phyloP scores from a whole-genome alignment of 2,113 vertebrate genomes.

The Zosterops pallidus region DNA sequence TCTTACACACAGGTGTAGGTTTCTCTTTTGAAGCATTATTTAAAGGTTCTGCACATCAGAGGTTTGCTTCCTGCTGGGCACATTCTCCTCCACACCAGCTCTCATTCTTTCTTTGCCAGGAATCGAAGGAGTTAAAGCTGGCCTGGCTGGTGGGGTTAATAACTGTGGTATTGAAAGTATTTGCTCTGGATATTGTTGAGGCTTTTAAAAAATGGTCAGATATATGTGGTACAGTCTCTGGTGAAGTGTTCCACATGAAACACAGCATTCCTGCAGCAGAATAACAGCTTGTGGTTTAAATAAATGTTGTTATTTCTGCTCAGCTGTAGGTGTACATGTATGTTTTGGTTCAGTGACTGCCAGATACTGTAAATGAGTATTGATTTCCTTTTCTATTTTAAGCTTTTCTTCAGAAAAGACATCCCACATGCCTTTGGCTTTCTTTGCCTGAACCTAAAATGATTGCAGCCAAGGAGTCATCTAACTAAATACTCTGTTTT shows the following conservation, averaged over 20 bases:
- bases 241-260: slow-evolving; percentile 33
- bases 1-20: background rate
- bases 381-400: slow-evolving; percentile 55
- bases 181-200: background rate
- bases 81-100: background rate
- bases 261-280: slow-evolving; percentile 41
- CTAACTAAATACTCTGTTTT: background rate
- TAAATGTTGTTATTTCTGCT: slow-evolving; percentile 71
- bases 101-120: background rate
- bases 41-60: background rate
- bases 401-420: background rate
- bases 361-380: slow-evolving; percentile 55
- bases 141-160: background rate
- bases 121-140: accelerated
- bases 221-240: background rate
- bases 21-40: background rate
- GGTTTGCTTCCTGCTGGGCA: background rate
- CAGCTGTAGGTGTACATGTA: slow-evolving; percentile 49
- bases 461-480: background rate
- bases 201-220: background rate
- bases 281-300: slow-evolving; percentile 70
- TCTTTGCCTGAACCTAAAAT: background rate
- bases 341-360: slow-evolving; percentile 49
- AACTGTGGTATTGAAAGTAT: background rate
- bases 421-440: slow-evolving; percentile 18